Evolutionary conservation across 2,797 vertebrate genomes (phyloP).

Genomic region (Lutjanus argentimaculatus): DNA sequence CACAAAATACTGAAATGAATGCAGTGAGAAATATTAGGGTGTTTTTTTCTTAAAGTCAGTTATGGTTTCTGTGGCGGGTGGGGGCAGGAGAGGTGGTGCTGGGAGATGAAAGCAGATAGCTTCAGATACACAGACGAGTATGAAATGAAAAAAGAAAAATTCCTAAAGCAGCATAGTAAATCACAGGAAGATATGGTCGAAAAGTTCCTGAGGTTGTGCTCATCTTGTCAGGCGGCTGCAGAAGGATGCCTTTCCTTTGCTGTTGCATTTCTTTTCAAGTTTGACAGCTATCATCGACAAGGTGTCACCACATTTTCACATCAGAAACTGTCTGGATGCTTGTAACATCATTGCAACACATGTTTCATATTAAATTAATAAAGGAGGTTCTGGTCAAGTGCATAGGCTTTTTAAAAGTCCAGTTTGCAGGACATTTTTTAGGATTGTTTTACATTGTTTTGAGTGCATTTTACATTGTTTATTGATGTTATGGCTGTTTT

Average conservation of each 20-base stretch:
- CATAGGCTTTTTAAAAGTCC: no score
- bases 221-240: conserved; percentile 29
- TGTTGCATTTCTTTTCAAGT: conserved; percentile 39
- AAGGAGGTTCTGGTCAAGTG: background rate
- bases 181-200: conserved; percentile 44
- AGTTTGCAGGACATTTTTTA: background rate
- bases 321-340: conserved; percentile 25
- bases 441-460: background rate
- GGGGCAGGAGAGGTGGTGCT: conserved; percentile 38
- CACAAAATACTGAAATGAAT: conserved; percentile 62
- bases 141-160: conserved; percentile 48
- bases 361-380: background rate
- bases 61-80: conserved; percentile 28
- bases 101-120: conserved; percentile 69
- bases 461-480: background rate
- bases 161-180: conserved; percentile 57
- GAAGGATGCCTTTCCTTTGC: conserved; percentile 35
- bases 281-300: conserved; percentile 32
- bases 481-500: background rate
- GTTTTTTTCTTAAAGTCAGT: conserved; percentile 38
- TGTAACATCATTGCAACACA: conserved; percentile 2
- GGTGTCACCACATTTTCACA: conserved; percentile 20
- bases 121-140: conserved; percentile 54
- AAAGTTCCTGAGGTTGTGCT: conserved; percentile 43
- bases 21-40: conserved; percentile 58